Conservation (phyloP, 35 echinoderm and acorn worm genomes). For the Holothuria glaberrima region DNA sequence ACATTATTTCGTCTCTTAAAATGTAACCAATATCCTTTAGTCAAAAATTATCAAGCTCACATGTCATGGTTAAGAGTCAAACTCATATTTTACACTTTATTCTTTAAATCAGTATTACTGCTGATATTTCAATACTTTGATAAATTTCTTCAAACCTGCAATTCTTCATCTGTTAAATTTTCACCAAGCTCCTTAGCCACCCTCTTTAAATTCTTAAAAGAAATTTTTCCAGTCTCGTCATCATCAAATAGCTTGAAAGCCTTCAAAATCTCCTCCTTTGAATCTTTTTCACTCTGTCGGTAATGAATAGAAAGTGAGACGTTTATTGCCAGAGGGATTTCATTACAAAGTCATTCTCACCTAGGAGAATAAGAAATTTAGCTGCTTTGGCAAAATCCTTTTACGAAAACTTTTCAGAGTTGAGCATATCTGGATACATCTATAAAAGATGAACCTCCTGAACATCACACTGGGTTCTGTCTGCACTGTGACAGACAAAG, state of each 20-base stretch:
- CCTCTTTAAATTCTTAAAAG: conserved; percentile 98
- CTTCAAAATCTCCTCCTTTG: conserved; percentile 97
- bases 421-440: no score
- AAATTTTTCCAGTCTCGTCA: conserved; percentile 97
- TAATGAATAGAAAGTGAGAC: no score
- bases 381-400: neutral
- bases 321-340: no score
- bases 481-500: no score
- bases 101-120: no score
- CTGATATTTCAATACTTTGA: no score
- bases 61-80: neutral
- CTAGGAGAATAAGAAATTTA: no score
- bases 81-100: neutral
- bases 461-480: no score
- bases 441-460: no score
- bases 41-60: neutral
- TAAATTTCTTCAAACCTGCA: conserved; percentile 70
- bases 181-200: conserved; percentile 96
- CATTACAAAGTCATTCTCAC: no score
- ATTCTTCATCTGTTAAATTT: conserved; percentile 97
- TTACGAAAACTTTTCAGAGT: neutral
- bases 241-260: conserved; percentile 99
- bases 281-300: conserved; percentile 96
- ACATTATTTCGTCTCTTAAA: no score
- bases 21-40: neutral